Evolutionary conservation across 2,888 invertebrate genomes (phyloP).

Genomic region (Synergus gifuensis): DNA sequence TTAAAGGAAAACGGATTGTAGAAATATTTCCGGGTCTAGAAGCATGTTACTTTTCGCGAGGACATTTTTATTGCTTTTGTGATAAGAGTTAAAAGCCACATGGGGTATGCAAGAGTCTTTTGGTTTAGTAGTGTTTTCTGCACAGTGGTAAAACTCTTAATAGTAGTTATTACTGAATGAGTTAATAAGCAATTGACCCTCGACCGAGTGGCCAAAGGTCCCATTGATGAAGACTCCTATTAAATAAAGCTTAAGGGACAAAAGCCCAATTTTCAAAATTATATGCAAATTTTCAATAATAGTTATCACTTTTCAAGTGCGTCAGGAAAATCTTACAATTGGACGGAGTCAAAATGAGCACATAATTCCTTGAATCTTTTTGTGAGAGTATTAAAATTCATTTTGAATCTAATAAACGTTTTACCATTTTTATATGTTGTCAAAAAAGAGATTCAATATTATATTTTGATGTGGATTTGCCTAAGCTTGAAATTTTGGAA

Average conservation of each 20-base stretch:
- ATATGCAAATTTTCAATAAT: constrained; percentile 47
- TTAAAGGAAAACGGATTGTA: background rate
- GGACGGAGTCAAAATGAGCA: background rate
- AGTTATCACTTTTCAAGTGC: background rate
- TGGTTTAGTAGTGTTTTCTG: constrained; percentile 50
- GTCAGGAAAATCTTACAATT: background rate
- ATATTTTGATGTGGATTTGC: background rate
- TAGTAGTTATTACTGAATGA: constrained; percentile 62
- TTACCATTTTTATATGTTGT: background rate
- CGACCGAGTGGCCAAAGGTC: constrained; percentile 68
- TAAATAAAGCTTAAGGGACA: constrained; percentile 62
- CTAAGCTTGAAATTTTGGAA: background rate
- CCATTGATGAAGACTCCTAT: constrained; percentile 65
- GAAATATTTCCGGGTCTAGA: background rate
- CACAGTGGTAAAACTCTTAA: constrained; percentile 32
- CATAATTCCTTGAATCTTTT: background rate
- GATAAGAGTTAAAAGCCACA: constrained; percentile 38
- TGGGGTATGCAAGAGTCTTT: constrained; percentile 23
- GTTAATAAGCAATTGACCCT: constrained; percentile 76
- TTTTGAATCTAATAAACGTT: too few species aligned
- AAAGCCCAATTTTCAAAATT: constrained; percentile 57
- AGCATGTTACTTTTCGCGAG: constrained; percentile 7
- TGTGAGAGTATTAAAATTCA: too few species aligned
- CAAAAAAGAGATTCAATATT: background rate
- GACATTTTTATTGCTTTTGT: constrained; percentile 37